These are phyloP conservation scores for Eurosta solidaginis DNA, from an alignment of 1,140 invertebrate species.

Conservation along the genomic window DNA sequence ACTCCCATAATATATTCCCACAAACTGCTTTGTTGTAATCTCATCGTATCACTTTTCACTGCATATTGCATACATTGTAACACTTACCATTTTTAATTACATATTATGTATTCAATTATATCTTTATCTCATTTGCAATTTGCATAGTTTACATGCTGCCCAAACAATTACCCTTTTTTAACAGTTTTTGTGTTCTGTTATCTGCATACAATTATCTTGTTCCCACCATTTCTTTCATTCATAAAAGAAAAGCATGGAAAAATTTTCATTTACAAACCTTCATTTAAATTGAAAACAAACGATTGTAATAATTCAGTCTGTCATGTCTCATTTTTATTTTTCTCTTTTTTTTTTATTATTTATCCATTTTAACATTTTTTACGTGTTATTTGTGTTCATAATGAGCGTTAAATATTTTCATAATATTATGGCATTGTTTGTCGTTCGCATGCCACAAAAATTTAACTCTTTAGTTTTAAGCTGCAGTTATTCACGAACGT, in stretches of 20 bases:
- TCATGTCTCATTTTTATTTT: too few species aligned
- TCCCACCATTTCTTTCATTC: background rate
- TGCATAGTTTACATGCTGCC: background rate
- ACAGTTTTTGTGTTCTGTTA: too few species aligned
- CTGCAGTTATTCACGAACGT: too few species aligned
- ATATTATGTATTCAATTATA: too few species aligned
- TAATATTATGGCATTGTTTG: background rate
- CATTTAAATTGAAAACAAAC: background rate
- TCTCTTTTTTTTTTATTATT: background rate
- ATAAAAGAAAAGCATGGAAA: background rate
- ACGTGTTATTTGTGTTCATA: background rate
- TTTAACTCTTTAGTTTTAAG: background rate
- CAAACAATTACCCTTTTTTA: background rate
- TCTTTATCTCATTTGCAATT: background rate
- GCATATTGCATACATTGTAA: background rate
- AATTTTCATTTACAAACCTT: slow-evolving; percentile 20
- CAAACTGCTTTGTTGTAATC: too few species aligned
- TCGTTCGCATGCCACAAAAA: background rate
- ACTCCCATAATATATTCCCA: background rate
- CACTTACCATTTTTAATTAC: background rate
- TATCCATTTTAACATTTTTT: background rate
- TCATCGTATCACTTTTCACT: background rate
- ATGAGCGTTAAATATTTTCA: slow-evolving; percentile 15
- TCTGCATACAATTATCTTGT: background rate
- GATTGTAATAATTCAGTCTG: slow-evolving; percentile 20